Base-by-base conservation (phyloP, 2,797 vertebrate genomes). In the Semotilus atromaculatus region DNA sequence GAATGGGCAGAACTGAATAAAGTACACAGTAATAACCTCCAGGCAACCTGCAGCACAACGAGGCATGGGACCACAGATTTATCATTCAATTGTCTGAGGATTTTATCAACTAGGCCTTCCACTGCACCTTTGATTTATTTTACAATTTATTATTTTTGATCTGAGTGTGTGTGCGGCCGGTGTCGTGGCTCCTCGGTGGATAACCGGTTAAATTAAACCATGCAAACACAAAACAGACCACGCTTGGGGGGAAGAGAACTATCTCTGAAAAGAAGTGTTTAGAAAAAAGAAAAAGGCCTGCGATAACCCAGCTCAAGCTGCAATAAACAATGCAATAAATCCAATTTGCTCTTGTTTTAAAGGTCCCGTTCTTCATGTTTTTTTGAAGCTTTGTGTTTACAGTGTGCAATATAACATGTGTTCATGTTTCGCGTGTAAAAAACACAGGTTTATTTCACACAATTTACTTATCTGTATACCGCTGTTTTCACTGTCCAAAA, bases 1-100 rank as follows among this genome's bases (percentile, higher is more conserved):
- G 91, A 95, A 96, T 93, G 92, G 91, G 91, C 92, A 89, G 71
- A 90, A 86, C 88, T 91, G 92, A 89, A 93, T 94, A 94, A 95
- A 94, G 93, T 94, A 94, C 92, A 94, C 92, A 94, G 93, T 94
- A 94, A 93, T 94, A 94, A 95, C 95, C 94, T 94, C 93, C 92
- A 93, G 93, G 93, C 93, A 90, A 91, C 92, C 92, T 88, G 13
- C 88, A 90, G 91, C 89, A 90, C 91, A 91, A 90, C 89, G 53
- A 64, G 90, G 89, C 88, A 89, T 85, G 18, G 88, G 85, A 93
- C 89, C 76, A 85, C 88, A 88, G 90, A 96, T 96, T 92, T 92
- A 96, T 95, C 95, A 95, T 94, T 94, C 93, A 93, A 92, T 93
- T 94, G 94, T 95, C 94, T 89, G 90, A 92, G 93, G 93, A 90